Base-by-base conservation (phyloP, 1,140 invertebrate species). In the Dinothrombium tinctorium region DNA sequence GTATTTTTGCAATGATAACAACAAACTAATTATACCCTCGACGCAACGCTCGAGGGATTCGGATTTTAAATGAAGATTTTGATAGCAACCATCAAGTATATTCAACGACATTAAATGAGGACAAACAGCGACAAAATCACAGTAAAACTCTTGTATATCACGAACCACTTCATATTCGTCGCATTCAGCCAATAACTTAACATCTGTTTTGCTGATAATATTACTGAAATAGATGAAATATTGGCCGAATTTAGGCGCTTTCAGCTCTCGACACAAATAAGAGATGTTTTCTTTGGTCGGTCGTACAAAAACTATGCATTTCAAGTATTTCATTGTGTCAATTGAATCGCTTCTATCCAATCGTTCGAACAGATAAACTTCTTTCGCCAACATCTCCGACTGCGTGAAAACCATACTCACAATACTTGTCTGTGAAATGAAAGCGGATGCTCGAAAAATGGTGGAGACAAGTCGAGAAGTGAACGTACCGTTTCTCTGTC, bases 171-270 rank as follows among this genome's bases (percentile, higher is more conserved):
- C 90, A 56, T 90, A 79, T 56, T 96, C 89, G 64, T 99, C 92
- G 52, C 77, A 81, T 62, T 98, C 90, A 1, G 90, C 92, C 43
- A 98, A 56, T 14, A 74, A 68, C 63, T 98, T 98, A 9, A 98
- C 74, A 59, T 96, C 89, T 22, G 83, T 78, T 61, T 92, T 92
- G 37, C 86, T 78, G 50, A 98, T 81, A 14, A 92, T 86, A 58
- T 98, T 96, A 54, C 84, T 94, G 58, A 96, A 96, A 71, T 95
- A 95, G 52, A 98, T 78, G 59, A 87, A 95, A 67, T 98, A 99
- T 15, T 76, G 69, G 41, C 87, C 87, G 68, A 94, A 99, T 68
- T 84, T 82, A 20, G 92, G 90, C 53, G 72, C 72, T 51, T 73
- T 67, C 15, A 98, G 60, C 61, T 98, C 90, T 50, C 75, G 67